These are phyloP conservation scores for Epicampocera succincta DNA, from an alignment of 2,888 invertebrate species.

Conservation along the genomic window DNA sequence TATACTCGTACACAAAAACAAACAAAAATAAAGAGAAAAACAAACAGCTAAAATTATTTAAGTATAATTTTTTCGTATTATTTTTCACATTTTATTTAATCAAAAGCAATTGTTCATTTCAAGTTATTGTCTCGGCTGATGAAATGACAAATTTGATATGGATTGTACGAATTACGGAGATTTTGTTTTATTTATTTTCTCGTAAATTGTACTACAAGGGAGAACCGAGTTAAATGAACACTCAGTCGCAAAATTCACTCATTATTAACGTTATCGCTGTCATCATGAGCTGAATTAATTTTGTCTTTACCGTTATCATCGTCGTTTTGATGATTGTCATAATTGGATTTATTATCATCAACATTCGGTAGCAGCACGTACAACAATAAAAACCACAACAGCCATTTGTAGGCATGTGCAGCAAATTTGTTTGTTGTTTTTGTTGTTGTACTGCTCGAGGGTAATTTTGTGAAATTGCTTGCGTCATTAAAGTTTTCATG, in stretches of 20 bases:
- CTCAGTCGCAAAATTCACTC: constrained; percentile 15
- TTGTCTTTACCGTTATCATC: constrained; percentile 32
- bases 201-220: constrained; percentile 16
- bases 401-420: constrained; percentile 32
- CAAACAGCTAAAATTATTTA: constrained; percentile 43
- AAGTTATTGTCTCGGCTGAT: constrained; percentile 69
- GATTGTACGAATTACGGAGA: constrained; percentile 54
- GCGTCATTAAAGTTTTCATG: constrained; percentile 62
- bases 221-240: not conserved
- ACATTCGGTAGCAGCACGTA: not conserved
- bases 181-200: constrained; percentile 30
- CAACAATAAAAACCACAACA: not conserved
- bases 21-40: not conserved
- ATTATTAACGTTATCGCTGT: constrained; percentile 42
- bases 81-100: constrained; percentile 68
- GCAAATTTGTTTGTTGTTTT: constrained; percentile 36
- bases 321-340: constrained; percentile 59
- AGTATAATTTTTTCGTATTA: constrained; percentile 30
- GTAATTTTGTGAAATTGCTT: constrained; percentile 56
- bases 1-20: not conserved
- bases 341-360: constrained; percentile 68
- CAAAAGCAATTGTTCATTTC: constrained; percentile 72
- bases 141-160: constrained; percentile 58
- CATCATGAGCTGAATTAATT: constrained; percentile 33
- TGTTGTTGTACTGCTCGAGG: constrained; percentile 34